Percentiles rank a stretch among this genome's conserved stretches.
phyloP scores from a whole-genome alignment of 2,888 invertebrate genomes.

The Drosophila melanosoma region DNA sequence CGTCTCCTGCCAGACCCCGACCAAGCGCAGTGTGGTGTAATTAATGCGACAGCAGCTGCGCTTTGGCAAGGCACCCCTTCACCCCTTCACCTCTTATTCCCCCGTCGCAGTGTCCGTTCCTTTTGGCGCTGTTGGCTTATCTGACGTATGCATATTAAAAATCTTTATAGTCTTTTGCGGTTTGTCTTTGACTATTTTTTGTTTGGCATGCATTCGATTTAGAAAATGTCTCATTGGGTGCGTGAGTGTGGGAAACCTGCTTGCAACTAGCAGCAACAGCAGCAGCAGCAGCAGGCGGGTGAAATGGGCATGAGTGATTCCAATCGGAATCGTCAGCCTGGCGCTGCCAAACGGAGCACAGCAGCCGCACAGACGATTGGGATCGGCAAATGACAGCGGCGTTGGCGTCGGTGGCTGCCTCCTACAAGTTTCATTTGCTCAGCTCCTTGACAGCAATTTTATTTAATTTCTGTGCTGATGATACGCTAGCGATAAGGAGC shows the following conservation, averaged over 20 bases:
- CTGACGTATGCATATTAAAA: conserved; percentile 73
- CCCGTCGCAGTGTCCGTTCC: conserved; percentile 4
- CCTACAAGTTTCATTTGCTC: conserved; percentile 59
- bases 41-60: conserved; percentile 80
- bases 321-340: conserved; percentile 66
- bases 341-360: conserved; percentile 78
- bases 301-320: conserved; percentile 68
- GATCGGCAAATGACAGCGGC: conserved; percentile 59
- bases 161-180: conserved; percentile 79
- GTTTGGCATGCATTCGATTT: conserved; percentile 74
- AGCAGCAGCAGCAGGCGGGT: conserved; percentile 46
- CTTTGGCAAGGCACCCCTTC: conserved; percentile 53
- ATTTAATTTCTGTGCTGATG: conserved; percentile 71
- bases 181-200: conserved; percentile 67
- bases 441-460: conserved; percentile 71
- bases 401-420: conserved; percentile 56
- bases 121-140: conserved; percentile 49
- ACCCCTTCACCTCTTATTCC: neutral
- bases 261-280: conserved; percentile 18
- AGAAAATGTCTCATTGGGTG: conserved; percentile 72
- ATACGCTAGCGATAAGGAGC: conserved; percentile 68
- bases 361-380: conserved; percentile 73
- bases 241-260: conserved; percentile 73
- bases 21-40: conserved; percentile 62
- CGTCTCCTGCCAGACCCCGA: conserved; percentile 27